Conservation (phyloP, 2,888 invertebrate species). For the Diarsia mendica region DNA sequence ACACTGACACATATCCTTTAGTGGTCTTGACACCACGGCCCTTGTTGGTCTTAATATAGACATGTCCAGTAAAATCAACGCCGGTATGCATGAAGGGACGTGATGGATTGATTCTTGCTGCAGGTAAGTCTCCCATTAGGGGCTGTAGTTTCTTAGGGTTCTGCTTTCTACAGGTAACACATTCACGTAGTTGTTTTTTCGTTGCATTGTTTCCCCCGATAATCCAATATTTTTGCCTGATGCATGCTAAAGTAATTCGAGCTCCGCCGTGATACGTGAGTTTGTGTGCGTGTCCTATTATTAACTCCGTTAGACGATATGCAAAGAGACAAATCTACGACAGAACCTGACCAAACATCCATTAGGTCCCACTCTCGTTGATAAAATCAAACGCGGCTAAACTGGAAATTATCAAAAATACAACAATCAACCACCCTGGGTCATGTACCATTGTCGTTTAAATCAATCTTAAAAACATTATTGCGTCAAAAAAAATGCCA, state of each 20-base stretch:
- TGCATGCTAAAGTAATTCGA: conserved; percentile 9
- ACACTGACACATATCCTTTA: conserved; percentile 14
- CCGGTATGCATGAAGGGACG: too few species aligned
- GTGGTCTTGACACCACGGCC: conserved; percentile 16
- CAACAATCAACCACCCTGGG: too few species aligned
- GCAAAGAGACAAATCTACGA: too few species aligned
- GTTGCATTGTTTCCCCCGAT: conserved; percentile 16
- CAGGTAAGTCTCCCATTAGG: conserved; percentile 18
- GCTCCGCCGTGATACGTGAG: conserved; percentile 18
- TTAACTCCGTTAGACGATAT: conserved; percentile 11
- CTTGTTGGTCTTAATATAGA: conserved; percentile 2
- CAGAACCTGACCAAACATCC: too few species aligned
- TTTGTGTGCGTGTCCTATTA: conserved; percentile 10
- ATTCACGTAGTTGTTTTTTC: conserved; percentile 8
- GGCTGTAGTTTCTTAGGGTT: neutral
- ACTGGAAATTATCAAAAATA: too few species aligned
- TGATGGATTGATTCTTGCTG: too few species aligned
- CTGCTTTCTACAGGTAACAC: conserved; percentile 14
- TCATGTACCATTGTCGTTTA: too few species aligned
- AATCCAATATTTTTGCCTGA: conserved; percentile 6
- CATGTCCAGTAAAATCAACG: conserved; percentile 21
- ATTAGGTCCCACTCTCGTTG: too few species aligned
- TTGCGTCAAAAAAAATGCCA: too few species aligned
- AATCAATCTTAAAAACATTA: too few species aligned
- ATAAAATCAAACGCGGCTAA: too few species aligned